Evolutionary conservation across 2,797 vertebrate genomes (phyloP), one percentile per base, ranked within the genome.

Genomic region (Peromyscus attwateri): DNA sequence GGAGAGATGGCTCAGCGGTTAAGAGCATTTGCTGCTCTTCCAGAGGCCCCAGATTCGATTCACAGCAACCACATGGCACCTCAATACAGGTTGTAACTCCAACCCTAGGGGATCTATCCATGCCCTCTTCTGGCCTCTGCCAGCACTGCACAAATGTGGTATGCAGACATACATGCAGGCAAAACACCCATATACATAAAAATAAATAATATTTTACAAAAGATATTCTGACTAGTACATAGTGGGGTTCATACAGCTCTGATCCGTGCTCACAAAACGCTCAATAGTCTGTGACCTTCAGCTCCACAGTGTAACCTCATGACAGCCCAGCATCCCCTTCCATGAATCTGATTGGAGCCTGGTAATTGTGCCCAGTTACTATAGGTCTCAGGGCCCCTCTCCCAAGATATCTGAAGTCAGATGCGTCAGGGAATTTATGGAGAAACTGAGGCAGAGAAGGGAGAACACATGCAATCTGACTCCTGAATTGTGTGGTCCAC

Each of bases 381-480:
- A 13, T 1, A 19, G 52, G 25, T 34, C 49, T 80, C 46, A 57
- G 57, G 66, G 6, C 7, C 49, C 73, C 71, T 89, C 83, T 85
- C 84, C 80, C 52, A 85, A 73, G 37, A 92, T 2, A 43, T 40
- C 62, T 80, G 46, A 80, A 55, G 23, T 49, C 73, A 68, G 46
- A 29, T 52, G 75, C 76, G 71, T 87, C 70, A 68, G 60, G 55
- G 5, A n/a, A 21, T 34, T 76, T 79, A 66, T 60, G 73, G 55
- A 82, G 71, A 97, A 92, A 95, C 43, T n/a, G 55, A 96, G 62
- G 80, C 71, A 71, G 52, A 90, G 43, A 21, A 23, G 11, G 57
- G 62, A 62, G 76, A 93, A 77, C 3, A 3, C 52, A 16, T 43
- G 27, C 89, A 80, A 57, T 29, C 70, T 57, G 68, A 29, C 25